Conservation (phyloP, 2,113 vertebrate species). For the Gnathonemus echidnorhynchus region DNA sequence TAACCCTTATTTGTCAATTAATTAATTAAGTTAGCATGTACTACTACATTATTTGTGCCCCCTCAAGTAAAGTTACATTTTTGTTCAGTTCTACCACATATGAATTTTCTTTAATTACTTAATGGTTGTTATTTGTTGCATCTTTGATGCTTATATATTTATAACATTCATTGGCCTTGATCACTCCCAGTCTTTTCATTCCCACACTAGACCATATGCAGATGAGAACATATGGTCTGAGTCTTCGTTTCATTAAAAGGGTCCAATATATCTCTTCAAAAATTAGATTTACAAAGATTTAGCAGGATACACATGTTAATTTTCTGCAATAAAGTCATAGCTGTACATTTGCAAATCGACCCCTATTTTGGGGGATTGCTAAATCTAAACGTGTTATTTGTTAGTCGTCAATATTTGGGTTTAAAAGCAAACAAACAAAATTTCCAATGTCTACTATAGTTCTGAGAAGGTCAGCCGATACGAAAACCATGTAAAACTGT, state of each 20-base stretch:
- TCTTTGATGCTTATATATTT: neutral
- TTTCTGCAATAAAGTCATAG: neutral
- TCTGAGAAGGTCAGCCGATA: constrained; percentile 49
- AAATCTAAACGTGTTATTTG: neutral
- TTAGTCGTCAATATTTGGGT: neutral
- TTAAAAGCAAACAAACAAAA: neutral
- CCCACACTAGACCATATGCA: neutral
- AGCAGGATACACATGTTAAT: neutral
- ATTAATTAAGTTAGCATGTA: neutral
- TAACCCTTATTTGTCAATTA: neutral
- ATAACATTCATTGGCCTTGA: neutral
- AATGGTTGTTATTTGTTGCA: neutral
- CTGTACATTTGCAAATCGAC: neutral
- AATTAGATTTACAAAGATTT: neutral
- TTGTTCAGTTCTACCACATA: neutral
- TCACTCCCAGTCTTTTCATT: neutral
- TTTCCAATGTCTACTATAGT: constrained; percentile 39
- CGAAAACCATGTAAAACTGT: constrained; percentile 35
- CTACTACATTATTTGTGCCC: neutral
- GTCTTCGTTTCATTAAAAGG: neutral
- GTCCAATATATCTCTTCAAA: neutral
- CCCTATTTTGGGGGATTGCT: neutral
- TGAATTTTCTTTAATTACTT: neutral
- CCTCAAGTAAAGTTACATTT: neutral
- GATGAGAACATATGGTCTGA: neutral